These are phyloP conservation scores for Microcebus ravelobensis DNA, from an alignment of 2,113 vertebrate genomes.

Conservation along the genomic window DNA sequence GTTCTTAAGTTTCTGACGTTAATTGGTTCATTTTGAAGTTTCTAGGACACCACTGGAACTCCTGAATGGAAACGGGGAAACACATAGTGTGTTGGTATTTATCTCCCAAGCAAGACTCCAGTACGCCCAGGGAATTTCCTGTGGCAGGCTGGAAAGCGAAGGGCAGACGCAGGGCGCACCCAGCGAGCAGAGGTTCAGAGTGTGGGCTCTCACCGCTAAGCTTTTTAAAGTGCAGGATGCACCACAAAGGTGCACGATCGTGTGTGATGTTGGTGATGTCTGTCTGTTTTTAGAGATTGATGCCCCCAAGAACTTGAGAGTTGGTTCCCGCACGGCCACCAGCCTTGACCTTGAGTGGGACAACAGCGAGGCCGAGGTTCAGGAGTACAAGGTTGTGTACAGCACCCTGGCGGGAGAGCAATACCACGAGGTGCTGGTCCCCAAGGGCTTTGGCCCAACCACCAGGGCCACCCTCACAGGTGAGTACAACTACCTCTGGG, in stretches of 20 bases:
- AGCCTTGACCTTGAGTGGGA: constrained; percentile 96
- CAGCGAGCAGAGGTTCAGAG: not conserved
- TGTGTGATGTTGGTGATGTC: constrained; percentile 70
- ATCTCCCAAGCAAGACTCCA: not conserved
- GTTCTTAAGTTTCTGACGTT: not conserved
- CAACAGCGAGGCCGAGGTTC: constrained; percentile 96
- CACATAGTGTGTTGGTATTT: not conserved
- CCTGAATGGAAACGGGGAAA: not conserved
- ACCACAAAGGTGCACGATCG: too few relatives aligned
- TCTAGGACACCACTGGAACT: not conserved
- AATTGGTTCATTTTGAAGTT: not conserved
- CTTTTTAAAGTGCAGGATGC: not conserved
- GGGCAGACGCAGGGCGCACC: not conserved
- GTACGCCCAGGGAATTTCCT: not conserved
- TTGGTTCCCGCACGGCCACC: constrained; percentile 90
- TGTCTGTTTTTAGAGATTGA: constrained; percentile 94
- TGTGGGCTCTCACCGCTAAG: rapidly evolving
- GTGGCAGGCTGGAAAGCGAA: not conserved
- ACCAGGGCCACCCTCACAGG: constrained; percentile 92
- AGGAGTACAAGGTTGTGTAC: constrained; percentile 94
- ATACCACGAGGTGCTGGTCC: constrained; percentile 94
- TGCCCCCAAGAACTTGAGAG: constrained; percentile 95
- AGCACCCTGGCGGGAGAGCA: constrained; percentile 97
- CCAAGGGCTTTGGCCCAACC: constrained; percentile 87
- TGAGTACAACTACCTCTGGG: constrained; percentile 70